Percentiles rank a stretch among this genome's conserved stretches.
Conservation (phyloP, 92 coral and sea anemone species). For the Porites evermanni region DNA sequence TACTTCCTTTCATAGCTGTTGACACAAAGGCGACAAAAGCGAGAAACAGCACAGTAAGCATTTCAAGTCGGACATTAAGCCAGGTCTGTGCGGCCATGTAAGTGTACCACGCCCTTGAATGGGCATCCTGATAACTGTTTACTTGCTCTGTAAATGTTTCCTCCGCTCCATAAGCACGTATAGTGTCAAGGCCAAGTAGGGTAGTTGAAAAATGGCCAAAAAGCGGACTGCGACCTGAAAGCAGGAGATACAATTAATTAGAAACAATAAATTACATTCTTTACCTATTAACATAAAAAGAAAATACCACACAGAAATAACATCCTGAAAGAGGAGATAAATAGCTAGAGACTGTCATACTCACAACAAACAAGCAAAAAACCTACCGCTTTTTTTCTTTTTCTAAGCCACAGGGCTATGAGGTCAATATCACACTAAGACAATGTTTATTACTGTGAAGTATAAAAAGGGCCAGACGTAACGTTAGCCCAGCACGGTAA, state of each 20-base stretch:
- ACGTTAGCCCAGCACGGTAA: background rate
- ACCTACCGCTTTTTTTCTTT: background rate
- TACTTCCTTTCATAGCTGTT: constrained; percentile 81
- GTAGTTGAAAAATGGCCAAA: constrained; percentile 96
- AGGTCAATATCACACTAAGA: background rate
- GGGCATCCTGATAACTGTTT: constrained; percentile 85
- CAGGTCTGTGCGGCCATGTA: constrained; percentile 84
- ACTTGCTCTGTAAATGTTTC: constrained; percentile 82
- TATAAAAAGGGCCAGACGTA: background rate
- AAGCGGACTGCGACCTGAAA: constrained; percentile 89
- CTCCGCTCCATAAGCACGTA: constrained; percentile 87
- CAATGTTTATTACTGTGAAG: background rate
- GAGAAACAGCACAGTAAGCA: constrained; percentile 77
- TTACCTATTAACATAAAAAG: background rate
- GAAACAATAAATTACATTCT: background rate
- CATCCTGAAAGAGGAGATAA: background rate
- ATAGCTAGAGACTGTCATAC: background rate
- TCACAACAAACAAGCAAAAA: background rate
- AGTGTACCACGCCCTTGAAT: constrained; percentile 89
- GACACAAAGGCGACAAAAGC: constrained; percentile 84
- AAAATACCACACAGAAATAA: too few species aligned
- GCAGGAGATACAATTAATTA: background rate
- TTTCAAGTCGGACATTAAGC: constrained; percentile 82
- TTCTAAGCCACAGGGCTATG: background rate
- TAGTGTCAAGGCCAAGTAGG: constrained; percentile 91